Evolutionary conservation across 2,888 invertebrate species (phyloP), one percentile per base, ranked within the genome.

Genomic region (Tetheella fluctuosa): DNA sequence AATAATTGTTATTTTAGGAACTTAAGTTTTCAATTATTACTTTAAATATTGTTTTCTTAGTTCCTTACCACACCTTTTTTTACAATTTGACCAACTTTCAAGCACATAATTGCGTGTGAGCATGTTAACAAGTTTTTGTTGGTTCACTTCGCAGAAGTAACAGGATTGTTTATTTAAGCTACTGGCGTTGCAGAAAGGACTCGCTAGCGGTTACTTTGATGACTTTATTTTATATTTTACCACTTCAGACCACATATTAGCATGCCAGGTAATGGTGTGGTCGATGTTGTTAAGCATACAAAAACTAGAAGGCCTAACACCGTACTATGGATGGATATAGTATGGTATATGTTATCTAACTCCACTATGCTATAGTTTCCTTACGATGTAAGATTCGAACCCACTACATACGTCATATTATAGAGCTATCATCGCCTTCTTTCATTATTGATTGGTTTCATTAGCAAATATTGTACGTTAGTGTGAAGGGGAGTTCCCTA

Each of bases 21-120:
- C 8, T 8, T 8, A 30, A 1, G 1, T 8, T 30, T 34, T 13
- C 13, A 13, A 34, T 34, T 10, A 30, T 10, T 8, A n/a, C n/a
- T 30, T 8, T 17, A 17, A 7, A 6, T 17, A 17, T 42, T 42
- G 42, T 42, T 42, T 42, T 42, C 17, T 42, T n/a, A 15, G 37
- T 15, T 15, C 15, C 15, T 37, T 37, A 37, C 6, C 13, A 13
- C 37, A 0, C 17, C 7, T 42, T 42, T 17, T 42, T 17, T n/a
- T n/a, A 3, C 6, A 39, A 39, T 20, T 42, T 57, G 57, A 63
- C 59, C 55, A 39, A 39, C 0, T 20, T 57, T 61, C 64, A 64
- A 71, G 69, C 39, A 67, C 61, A 68, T 76, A 73, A 76, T 79
- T 59, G 57, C 61, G 39, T 28, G 54, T 20, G 55, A 39, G 39